A percentile compares a stretch with the other conserved stretches of the same genome.
These are phyloP conservation scores for Brotula barbata DNA, from an alignment of 2,797 vertebrate species.

Conservation along the genomic window DNA sequence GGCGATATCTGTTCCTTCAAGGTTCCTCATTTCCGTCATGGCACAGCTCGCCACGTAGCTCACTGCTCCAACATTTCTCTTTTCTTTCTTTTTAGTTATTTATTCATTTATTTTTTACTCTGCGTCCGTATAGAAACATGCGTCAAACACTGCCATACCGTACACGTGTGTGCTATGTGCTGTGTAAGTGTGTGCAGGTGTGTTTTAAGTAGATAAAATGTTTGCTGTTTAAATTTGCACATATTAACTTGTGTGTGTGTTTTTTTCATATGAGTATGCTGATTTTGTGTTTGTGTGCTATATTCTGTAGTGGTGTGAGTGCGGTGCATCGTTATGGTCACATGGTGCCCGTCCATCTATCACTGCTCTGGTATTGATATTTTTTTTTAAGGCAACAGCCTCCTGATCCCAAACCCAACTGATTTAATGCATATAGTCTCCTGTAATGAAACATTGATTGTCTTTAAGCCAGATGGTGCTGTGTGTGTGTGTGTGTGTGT, in stretches of 20 bases:
- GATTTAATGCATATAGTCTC: conserved; percentile 41
- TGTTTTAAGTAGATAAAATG: too few relatives aligned
- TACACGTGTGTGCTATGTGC: too few relatives aligned
- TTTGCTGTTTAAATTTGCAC: too few relatives aligned
- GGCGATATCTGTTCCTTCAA: conserved; percentile 26
- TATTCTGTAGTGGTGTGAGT: conserved; percentile 18
- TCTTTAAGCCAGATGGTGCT: conserved; percentile 28
- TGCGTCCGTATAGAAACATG: background rate
- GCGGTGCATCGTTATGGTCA: background rate
- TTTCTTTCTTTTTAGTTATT: too few relatives aligned
- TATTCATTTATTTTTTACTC: too few relatives aligned
- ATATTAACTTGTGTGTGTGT: too few relatives aligned
- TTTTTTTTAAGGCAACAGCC: conserved; percentile 11
- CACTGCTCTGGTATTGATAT: conserved; percentile 25
- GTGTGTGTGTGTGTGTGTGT: background rate
- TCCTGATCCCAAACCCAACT: conserved; percentile 40
- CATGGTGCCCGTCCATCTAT: conserved; percentile 2
- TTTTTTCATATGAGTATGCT: too few relatives aligned
- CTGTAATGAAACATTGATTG: conserved; percentile 61
- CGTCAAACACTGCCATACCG: background rate
- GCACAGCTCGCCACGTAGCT: conserved; percentile 38
- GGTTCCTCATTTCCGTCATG: conserved; percentile 35
- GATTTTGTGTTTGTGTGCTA: background rate
- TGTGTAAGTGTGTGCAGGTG: too few relatives aligned
- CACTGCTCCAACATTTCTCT: conserved; percentile 11